Conservation (phyloP, 1,140 invertebrate genomes). For the Monomorium pharaonis region DNA sequence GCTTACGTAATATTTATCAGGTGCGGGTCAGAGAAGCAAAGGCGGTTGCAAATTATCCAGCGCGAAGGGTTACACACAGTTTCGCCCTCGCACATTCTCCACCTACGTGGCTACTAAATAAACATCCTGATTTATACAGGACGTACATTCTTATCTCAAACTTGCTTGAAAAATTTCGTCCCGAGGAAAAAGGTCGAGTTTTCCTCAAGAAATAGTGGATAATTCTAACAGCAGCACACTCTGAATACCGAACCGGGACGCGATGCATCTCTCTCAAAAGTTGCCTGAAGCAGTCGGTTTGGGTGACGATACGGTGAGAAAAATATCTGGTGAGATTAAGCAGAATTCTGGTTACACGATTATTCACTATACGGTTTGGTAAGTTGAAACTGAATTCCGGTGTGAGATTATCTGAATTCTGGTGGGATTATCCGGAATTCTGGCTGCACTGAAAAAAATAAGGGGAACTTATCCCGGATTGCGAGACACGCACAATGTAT, state of each 20-base stretch:
- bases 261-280: not conserved
- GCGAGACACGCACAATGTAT: not conserved
- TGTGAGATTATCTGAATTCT: too few species aligned
- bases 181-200: not conserved
- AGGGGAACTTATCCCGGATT: not conserved
- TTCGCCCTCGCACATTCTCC: not conserved
- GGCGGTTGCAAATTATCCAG: not conserved
- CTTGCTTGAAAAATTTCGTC: not conserved
- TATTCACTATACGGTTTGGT: too few species aligned
- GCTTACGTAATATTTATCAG: slow-evolving; percentile 16
- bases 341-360: too few species aligned
- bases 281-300: not conserved
- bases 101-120: not conserved
- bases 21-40: not conserved
- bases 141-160: not conserved
- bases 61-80: not conserved
- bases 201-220: not conserved
- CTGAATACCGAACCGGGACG: not conserved
- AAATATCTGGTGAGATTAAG: too few species aligned
- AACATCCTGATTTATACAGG: not conserved
- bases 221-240: not conserved
- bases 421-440: too few species aligned
- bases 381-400: too few species aligned
- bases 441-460: too few species aligned
- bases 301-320: not conserved